Evolutionary conservation across 2,113 vertebrate genomes (phyloP).

Genomic region (Prietella phreatophila): DNA sequence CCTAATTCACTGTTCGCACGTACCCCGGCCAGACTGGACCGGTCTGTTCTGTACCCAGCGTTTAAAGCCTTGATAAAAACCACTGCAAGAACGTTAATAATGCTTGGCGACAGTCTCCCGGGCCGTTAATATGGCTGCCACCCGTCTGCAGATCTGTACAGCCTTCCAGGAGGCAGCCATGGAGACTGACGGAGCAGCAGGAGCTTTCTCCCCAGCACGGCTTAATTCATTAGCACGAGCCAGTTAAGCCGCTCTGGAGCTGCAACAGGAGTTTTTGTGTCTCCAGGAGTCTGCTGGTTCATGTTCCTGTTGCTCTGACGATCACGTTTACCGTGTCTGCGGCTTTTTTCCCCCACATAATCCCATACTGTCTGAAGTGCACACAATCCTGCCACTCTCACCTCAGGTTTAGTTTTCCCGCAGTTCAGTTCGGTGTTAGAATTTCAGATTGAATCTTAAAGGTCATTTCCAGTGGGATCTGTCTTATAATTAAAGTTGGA

Average conservation of each 20-base stretch:
- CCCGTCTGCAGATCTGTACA: slow-evolving; percentile 23
- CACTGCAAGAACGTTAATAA: slow-evolving; percentile 48
- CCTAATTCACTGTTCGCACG: background rate
- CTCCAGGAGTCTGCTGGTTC: background rate
- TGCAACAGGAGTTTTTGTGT: slow-evolving; percentile 5
- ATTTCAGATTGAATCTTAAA: background rate
- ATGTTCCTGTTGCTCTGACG: background rate
- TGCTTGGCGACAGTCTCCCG: slow-evolving; percentile 47
- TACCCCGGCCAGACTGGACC: background rate
- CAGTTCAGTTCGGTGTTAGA: background rate
- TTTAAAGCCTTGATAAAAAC: slow-evolving; percentile 23
- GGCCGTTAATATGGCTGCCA: slow-evolving; percentile 35
- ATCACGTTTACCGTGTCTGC: slow-evolving; percentile 10
- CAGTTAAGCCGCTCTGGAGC: slow-evolving; percentile 38
- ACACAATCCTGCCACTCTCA: background rate
- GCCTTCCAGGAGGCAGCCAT: slow-evolving; percentile 44
- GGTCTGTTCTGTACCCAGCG: background rate
- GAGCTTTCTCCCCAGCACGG: slow-evolving; percentile 35
- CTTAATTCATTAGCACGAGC: slow-evolving; percentile 39
- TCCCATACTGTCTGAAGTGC: background rate
- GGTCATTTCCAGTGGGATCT: background rate
- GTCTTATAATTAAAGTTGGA: background rate
- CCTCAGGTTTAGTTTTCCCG: background rate
- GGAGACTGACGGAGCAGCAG: slow-evolving; percentile 40
- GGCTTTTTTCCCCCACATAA: background rate